Percentiles rank a stretch among this genome's conserved stretches.
Conservation (phyloP, 2,113 vertebrate genomes). For the Macaca fascicularis region T2T-MFA8v1.1 NC_088388.1:49608001-49608500, state of each 20-base stretch:
- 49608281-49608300: conserved; percentile 43
- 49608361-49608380: not conserved
- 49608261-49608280: conserved; percentile 64
- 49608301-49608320: conserved; percentile 47
- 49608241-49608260: conserved; percentile 74
- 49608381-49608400: conserved; percentile 50
- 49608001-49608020: conserved; percentile 72
- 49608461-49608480: conserved; percentile 71
- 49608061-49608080: conserved; percentile 75
- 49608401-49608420: conserved; percentile 77
- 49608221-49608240: conserved; percentile 60
- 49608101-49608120: conserved; percentile 64
- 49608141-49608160: conserved; percentile 73
- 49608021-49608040: conserved; percentile 80
- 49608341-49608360: not conserved
- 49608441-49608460: conserved; percentile 62
- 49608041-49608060: conserved; percentile 67
- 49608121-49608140: conserved; percentile 79
- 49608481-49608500: conserved; percentile 83
- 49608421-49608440: conserved; percentile 71
- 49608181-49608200: conserved; percentile 53
- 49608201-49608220: conserved; percentile 66
- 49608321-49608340: not conserved
- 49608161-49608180: conserved; percentile 72
- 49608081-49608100: conserved; percentile 73